Evolutionary conservation across 1,140 invertebrate species (phyloP), one percentile per base, ranked within the genome.

Genomic region (Drosophila neocordata): DNA sequence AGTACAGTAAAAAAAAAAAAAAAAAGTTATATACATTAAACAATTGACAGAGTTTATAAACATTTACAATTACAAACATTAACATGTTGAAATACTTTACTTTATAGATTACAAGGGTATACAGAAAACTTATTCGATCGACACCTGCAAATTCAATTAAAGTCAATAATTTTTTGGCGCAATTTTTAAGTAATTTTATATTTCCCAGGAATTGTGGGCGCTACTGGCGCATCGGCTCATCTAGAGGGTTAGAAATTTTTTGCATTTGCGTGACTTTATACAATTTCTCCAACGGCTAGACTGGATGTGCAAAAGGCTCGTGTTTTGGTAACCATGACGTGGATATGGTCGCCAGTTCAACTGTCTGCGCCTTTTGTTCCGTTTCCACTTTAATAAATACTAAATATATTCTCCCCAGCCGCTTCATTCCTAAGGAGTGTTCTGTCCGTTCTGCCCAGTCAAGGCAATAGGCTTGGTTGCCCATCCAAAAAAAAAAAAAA

Each of bases 331-430:
- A 65, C 57, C 55, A 68, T 70, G 58, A 61, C 58, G 58, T 61
- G 53, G 53, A 56, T 61, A 62, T 38, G 56, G 57, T 61, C 51
- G 61, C 37, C 62, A 72, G 64, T 48, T 77, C 62, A 72, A 73
- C 60, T 77, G 74, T 77, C 74, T 77, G 71, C 74, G 62, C 78
- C 79, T 88, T 82, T 87, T 48, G 82, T 87, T 87, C 82, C 70
- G 78, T 77, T 87, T 88, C 82, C 83, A 74, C 65, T 63, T 65
- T 56, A 57, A 44, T 70, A 55, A 65, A 53, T 53, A 77, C 61
- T 44, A 31, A 31, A 31, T 31, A 31, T 8, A 11, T 64, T 51
- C 52, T 57, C 69, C 65, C 27, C 27, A 31, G 7, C 1, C 27
- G 57, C 22, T 22, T 74, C 64, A 18, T 11, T 35, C 1, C 18